Evolutionary conservation across 2,113 vertebrate species (phyloP).

Genomic region (Indicator maculatus): DNA sequence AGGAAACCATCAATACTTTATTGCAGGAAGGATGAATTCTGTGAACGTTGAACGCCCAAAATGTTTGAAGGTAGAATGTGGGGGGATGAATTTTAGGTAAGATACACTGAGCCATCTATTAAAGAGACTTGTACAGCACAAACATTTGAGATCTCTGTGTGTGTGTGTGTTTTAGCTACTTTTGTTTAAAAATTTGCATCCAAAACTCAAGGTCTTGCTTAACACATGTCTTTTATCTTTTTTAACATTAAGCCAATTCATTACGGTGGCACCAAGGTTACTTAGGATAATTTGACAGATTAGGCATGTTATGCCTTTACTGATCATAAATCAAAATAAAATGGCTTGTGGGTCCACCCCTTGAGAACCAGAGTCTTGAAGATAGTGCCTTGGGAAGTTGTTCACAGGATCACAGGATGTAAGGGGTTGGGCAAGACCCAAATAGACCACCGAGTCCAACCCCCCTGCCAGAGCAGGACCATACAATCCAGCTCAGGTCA

Average conservation of each 20-base stretch:
- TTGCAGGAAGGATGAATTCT: not conserved
- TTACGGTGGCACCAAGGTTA: not conserved
- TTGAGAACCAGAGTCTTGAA: not conserved
- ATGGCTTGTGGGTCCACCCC: not conserved
- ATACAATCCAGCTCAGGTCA: no score
- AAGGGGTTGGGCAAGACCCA: no score
- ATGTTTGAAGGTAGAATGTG: not conserved
- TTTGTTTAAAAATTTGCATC: not conserved
- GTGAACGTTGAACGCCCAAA: not conserved
- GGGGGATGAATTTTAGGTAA: rapidly evolving
- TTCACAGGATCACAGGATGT: not conserved
- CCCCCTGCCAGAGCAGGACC: no score
- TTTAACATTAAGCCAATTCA: not conserved
- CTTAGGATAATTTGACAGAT: not conserved
- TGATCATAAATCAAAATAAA: not conserved
- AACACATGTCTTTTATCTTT: not conserved
- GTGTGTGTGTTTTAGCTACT: not conserved
- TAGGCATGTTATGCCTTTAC: not conserved
- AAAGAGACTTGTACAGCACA: not conserved
- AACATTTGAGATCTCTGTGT: not conserved
- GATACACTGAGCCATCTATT: not conserved
- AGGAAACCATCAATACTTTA: not conserved
- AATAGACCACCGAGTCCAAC: no score
- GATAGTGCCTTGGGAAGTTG: not conserved
- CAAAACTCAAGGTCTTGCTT: not conserved